Evolutionary conservation across 2,113 vertebrate genomes (phyloP).

Genomic region (Ranitomeya imitator): DNA sequence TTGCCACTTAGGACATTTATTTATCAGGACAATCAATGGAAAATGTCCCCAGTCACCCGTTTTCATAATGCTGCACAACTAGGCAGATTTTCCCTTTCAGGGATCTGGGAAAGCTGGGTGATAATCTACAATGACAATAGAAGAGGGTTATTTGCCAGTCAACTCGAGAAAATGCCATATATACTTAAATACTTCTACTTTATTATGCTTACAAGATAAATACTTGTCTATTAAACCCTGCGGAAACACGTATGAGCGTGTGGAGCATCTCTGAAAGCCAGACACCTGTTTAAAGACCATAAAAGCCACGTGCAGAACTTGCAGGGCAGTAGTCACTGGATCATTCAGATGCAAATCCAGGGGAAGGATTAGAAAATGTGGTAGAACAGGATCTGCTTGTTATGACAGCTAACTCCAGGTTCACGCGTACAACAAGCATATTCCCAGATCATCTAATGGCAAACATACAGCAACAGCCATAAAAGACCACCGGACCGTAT

Average conservation of each 20-base stretch:
- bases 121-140: not conserved
- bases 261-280: constrained; percentile 1
- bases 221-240: not conserved
- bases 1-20: too few relatives aligned
- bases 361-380: constrained; percentile 20
- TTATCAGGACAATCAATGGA: too few relatives aligned
- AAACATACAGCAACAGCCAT: not conserved
- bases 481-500: not conserved
- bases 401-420: constrained; percentile 7
- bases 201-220: not conserved
- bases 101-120: not conserved
- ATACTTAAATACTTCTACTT: too few relatives aligned
- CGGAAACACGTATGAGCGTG: not conserved
- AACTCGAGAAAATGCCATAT: too few relatives aligned
- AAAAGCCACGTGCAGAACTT: constrained; percentile 6
- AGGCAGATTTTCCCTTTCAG: not conserved
- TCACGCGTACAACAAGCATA: not conserved
- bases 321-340: not conserved
- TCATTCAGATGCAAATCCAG: constrained; percentile 41
- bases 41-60: too few relatives aligned
- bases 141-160: too few relatives aligned
- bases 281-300: constrained; percentile 42
- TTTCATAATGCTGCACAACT: too few relatives aligned
- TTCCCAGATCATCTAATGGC: not conserved
- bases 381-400: constrained; percentile 34